Evolutionary conservation across 2,888 invertebrate genomes (phyloP).

Genomic region (Ectemnius cavifrons): DNA sequence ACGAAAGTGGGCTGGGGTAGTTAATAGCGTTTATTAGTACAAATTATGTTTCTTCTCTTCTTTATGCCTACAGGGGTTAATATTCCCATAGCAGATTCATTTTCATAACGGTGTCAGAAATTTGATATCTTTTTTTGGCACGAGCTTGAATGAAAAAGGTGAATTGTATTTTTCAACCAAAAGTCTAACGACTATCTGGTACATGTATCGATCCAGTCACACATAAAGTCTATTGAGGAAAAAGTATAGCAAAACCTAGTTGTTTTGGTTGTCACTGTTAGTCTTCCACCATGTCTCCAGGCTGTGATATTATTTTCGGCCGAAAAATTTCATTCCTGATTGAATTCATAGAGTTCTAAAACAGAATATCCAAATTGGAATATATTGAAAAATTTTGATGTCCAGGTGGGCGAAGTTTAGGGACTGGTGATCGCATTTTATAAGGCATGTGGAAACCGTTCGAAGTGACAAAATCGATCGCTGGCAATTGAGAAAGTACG

Average conservation of each 20-base stretch:
- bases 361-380: constrained; percentile 18
- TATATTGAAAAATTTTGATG: constrained; percentile 3
- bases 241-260: no score
- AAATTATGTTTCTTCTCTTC: not conserved
- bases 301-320: constrained; percentile 61
- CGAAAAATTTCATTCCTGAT: constrained; percentile 48
- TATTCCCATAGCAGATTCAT: no score
- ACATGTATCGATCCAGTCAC: no score
- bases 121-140: no score
- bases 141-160: no score
- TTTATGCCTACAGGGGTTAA: no score
- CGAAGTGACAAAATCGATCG: not conserved
- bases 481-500: not conserved
- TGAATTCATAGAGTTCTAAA: constrained; percentile 23
- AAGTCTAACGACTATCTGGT: no score
- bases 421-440: no score
- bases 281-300: constrained; percentile 60
- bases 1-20: constrained; percentile 3
- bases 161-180: no score
- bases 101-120: no score
- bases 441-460: not conserved
- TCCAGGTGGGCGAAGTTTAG: no score
- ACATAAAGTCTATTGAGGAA: no score
- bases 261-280: constrained; percentile 27
- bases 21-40: constrained; percentile 8